phyloP scores from a whole-genome alignment of 2,888 invertebrate genomes.

The Meganola albula region DNA sequence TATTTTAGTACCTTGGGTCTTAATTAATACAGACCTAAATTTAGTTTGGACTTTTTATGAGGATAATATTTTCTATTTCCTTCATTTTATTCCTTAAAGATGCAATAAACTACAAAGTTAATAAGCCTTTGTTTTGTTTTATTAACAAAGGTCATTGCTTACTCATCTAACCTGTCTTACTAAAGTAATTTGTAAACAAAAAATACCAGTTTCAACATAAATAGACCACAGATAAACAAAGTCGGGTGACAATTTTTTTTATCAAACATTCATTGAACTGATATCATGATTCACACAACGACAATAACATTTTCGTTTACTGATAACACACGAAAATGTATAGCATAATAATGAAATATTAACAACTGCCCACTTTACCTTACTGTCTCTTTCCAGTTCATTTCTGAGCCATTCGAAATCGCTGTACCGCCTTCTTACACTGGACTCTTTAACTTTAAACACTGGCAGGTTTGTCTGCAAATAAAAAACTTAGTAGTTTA shows the following conservation, averaged over 20 bases:
- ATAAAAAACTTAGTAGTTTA: slow-evolving; percentile 44
- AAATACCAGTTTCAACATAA: no score
- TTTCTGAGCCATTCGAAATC: slow-evolving; percentile 99
- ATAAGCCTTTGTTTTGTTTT: no score
- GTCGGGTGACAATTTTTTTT: slow-evolving; percentile 7
- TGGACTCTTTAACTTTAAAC: slow-evolving; percentile 99
- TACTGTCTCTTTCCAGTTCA: slow-evolving; percentile 99
- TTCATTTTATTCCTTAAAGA: no score
- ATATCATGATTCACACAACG: slow-evolving; percentile 24
- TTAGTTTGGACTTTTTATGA: no score
- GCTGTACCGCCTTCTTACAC: slow-evolving; percentile 97
- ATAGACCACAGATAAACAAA: slow-evolving; percentile 1
- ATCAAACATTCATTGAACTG: slow-evolving; percentile 16
- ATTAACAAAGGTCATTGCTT: no score
- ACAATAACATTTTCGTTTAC: slow-evolving; percentile 27
- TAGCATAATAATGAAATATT: no score
- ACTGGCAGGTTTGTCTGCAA: slow-evolving; percentile 99
- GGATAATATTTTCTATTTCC: no score
- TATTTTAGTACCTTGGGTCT: no score
- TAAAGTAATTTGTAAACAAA: no score
- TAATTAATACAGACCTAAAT: no score
- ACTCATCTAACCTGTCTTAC: neutral
- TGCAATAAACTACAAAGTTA: no score
- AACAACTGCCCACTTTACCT: slow-evolving; percentile 86
- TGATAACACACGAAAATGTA: slow-evolving; percentile 32